Evolutionary conservation across 23 tunicate species (phyloP), one percentile per base, ranked within the genome.

Genomic region (Diplosoma virens): DNA sequence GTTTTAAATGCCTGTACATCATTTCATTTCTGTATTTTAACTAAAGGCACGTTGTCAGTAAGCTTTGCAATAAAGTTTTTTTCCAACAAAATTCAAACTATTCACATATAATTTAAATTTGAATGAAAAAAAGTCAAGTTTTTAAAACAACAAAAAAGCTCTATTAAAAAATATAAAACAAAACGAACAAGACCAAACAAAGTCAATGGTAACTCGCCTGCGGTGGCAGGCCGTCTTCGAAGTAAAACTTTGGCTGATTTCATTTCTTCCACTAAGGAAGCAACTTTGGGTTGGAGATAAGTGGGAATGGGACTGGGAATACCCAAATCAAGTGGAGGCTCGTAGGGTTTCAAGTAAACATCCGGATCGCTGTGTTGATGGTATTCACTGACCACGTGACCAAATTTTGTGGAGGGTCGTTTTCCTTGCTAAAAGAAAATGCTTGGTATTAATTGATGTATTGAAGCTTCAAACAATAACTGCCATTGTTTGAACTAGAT

Each of bases 141-240:
- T 45, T 16, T 16, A 45, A 71, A 65, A 9, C 25, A 65, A 65
- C 45, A 65, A 65, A 65, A 41, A 9, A 41, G 14, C 11, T 41
- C 14, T 14, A 7, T 7, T 14, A 41, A 41, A 41, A 9, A 41
- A 41, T 41, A 41, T 41, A 14, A 14, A 9, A 41, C 50, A 41
- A 14, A 7, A 41, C 9, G 50, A 9, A 41, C 14, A 7, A 7
- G 9, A 41, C 50, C 50, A 7, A 18, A 20, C 25, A 58, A 9
- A 20, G 20, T 9, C 6, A 24, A 24, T 24, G 16, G 5, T 4
- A 30, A 53, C 66, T 33, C 32, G 79, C 91, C 94, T 1, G 94
- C 94, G 18, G 94, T 81, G 48, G 73, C 87, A 3, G 94, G 87
- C 11, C 94, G 70, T 48, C 53, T 73, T 52, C 67, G 53, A 3